Evolutionary conservation across 2,113 vertebrate genomes (phyloP), one percentile per base, ranked within the genome.

Genomic region (Anas platyrhynchos): DNA sequence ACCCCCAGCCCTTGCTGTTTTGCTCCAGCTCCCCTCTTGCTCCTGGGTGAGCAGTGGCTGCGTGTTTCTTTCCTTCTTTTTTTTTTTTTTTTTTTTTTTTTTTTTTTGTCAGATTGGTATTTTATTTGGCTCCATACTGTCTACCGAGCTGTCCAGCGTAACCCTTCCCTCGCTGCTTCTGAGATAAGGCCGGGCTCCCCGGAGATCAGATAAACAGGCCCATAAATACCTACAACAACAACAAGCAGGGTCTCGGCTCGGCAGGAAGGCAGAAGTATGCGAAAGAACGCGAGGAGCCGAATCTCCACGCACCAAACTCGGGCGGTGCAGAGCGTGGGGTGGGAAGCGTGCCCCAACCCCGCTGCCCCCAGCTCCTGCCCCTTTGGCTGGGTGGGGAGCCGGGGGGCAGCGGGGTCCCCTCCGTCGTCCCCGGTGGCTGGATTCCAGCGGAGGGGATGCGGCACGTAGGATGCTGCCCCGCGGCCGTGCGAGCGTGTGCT

Each of bases 81-180:
- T 34, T 34, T 34, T 29, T 11, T 50, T 27, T 10, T 23, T 38
- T 16, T 20, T 32, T 9, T 14, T 46, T 65, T 73, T 76, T 83
- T 55, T 86, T 86, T 95, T 89, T 94, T 95, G 93, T 91, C 96
- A 97, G 96, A 93, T 96, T 95, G 97, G 97, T 98, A 97, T 98
- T 97, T 97, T 97, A 97, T 97, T 96, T 97, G 98, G 98, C 98
- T 98, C 98, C 98, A 52, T 95, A 90, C 96, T 97, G 98, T 98
- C 98, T 98, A 97, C 94, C 14, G 34, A 94, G 95, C 92, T 92
- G 95, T 97, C 93, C 95, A 86, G 67, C 44, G 97, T 98, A 98
- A 98, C 97, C 96, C 97, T 96, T 98, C 95, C 88, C 77, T 95
- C 84, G 93, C 97, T 95, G 94, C 85, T 96, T 89, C 72, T 26